Base-by-base conservation (phyloP, 2,113 vertebrate species). In the Pristiophorus japonicus region DNA sequence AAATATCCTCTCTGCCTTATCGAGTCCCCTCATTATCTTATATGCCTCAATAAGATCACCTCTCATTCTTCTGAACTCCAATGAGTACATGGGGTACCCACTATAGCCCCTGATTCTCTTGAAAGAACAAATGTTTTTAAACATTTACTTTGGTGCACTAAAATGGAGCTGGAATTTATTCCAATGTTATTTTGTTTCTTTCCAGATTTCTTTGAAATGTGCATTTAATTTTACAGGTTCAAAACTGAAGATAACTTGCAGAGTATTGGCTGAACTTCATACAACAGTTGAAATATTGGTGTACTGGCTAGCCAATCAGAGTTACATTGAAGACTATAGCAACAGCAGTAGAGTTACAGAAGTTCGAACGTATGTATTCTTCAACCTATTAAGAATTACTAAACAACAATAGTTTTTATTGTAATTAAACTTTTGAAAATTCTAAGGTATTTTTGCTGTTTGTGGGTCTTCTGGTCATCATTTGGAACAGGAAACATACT, bases 261-360 rank as follows among this genome's bases (percentile, higher is more conserved):
- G 97, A 96, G 98, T 98, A 75, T 97, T 97, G 95, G 93, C 97
- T 96, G 98, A 97, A 38, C 91, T 70, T 0, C 96, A 96, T 95
- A 95, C 95, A 0, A 96, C 96, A 0, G 0, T 63, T 34, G 92
- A 92, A 47, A 97, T 97, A 0, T 4, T 96, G 0, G 96, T 98
- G 78, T 97, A 96, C 96, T 98, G 98, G 98, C 96, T 96, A 0
- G 97, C 97, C 20, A 98, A 98, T 62, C 70, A 96, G 73, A 97
- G 96, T 1, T 34, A n/a, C 0, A 2, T 98, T 10, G 73, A 97
- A 0, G 3, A 22, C 0, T 95, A 96, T 95, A 98, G 97, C 96
- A 96, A 88, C 7, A 95, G 95, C 67, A 96, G 87, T 73, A 97
- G 98, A 0, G 96, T 98, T 87, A 96, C 47, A 0, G 96, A 98